Base-by-base conservation (phyloP, 2,888 invertebrate genomes). In the Cryptocephalus moraei region DNA sequence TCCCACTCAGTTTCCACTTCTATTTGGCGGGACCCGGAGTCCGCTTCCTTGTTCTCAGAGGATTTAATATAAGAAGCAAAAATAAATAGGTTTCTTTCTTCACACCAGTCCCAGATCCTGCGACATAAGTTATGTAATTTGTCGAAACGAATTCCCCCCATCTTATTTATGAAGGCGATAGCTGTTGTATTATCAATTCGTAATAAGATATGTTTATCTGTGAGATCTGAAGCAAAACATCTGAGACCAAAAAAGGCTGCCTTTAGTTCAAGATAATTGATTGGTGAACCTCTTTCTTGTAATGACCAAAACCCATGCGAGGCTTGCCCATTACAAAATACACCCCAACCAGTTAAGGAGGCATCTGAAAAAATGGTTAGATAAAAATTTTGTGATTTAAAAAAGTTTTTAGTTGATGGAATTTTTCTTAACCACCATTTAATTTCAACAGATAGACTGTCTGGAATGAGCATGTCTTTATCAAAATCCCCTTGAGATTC, bases 391-490 rank as follows among this genome's bases (percentile, higher is more conserved):
- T 38, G 36, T 12, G 13, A 13, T 42, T 34, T 45, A 42, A 56
- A 47, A 31, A 34, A 32, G 41, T 46, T 43, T 13, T 9, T 36
- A 13, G 46, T 22, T 10, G 33, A 36, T 6, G 40, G 11, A 32
- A 58, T 51, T 11, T 44, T 49, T 8, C 32, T 13, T 11, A 41
- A 36, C 56, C 55, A 60, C 58, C 57, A 60, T 12, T 44, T 44
- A 32, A 59, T 44, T 13, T 60, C 59, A n/a, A 39, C 32, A 39
- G 9, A 11, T 36, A 55, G 12, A 41, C 31, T n/a, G 31, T 12
- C 9, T 9, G 48, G 41, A 36, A 53, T 44, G n/a, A n/a, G 4
- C 51, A 56, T 54, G 36, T 33, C 31, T 8, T n/a, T 40, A 50
- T 51, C 48, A 43, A 48, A 55, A 34, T 45, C 44, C 6, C 47